Conservation (phyloP, 2,113 vertebrate species). For the Halcyon senegalensis region DNA sequence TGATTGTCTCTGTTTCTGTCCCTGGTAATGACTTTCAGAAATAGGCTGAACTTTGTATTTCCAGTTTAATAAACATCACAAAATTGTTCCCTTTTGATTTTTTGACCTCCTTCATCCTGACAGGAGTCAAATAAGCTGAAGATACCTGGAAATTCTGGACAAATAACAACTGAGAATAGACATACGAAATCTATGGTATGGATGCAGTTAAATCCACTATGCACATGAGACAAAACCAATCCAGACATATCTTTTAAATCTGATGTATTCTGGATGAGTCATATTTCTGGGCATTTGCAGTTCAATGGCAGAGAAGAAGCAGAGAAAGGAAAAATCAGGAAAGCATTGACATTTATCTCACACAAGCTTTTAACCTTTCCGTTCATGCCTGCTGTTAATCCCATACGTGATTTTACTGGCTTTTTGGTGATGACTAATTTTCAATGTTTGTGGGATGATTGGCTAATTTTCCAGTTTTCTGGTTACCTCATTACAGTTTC, state of each 20-base stretch:
- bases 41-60: background rate
- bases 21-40: background rate
- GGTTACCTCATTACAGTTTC: background rate
- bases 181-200: background rate
- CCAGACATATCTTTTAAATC: background rate
- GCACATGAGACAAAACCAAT: background rate
- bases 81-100: background rate
- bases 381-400: background rate
- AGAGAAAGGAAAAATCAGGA: background rate
- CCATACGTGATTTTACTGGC: background rate
- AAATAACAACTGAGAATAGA: background rate
- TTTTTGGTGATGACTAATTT: background rate
- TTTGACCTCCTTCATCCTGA: background rate
- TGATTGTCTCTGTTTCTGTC: background rate
- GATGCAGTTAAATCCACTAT: background rate
- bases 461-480: slow-evolving; percentile 11
- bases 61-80: background rate
- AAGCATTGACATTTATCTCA: background rate
- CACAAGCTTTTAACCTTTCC: background rate
- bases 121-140: background rate
- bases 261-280: background rate
- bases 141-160: background rate
- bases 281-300: background rate
- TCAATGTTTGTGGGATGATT: background rate
- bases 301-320: background rate